Conservation (phyloP, 1,140 invertebrate species). For the Drosophila albomicans region DNA sequence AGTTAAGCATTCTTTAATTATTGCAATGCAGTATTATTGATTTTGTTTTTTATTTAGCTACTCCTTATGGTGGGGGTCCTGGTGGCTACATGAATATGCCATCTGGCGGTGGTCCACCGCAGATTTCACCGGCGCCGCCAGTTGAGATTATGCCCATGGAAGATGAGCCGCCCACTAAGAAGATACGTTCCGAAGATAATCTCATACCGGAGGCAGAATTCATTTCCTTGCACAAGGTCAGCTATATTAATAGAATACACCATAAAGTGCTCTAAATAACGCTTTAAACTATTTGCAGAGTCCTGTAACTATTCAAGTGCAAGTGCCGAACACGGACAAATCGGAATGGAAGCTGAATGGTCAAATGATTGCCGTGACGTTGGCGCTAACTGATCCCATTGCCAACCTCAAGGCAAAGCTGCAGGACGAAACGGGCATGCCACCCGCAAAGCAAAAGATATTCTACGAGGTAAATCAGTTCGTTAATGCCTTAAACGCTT, state of each 20-base stretch:
- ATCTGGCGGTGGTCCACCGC: constrained; percentile 54
- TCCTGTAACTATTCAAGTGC: constrained; percentile 91
- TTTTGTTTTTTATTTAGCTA: constrained; percentile 45
- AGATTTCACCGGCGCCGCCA: constrained; percentile 85
- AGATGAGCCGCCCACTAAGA: constrained; percentile 95
- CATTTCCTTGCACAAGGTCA: constrained; percentile 85
- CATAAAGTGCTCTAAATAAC: not conserved
- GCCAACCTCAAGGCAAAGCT: constrained; percentile 95
- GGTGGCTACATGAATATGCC: constrained; percentile 84
- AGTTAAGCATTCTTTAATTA: constrained; percentile 30
- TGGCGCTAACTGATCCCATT: constrained; percentile 93
- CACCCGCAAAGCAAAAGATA: constrained; percentile 98
- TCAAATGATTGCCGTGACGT: constrained; percentile 92
- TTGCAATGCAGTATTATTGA: not conserved
- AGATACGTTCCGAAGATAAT: constrained; percentile 95
- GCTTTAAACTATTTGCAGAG: constrained; percentile 78
- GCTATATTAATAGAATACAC: constrained; percentile 67
- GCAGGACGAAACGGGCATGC: constrained; percentile 95
- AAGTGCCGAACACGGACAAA: constrained; percentile 94
- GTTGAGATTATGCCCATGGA: constrained; percentile 86
- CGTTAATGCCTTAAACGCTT: not conserved
- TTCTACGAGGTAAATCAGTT: constrained; percentile 84
- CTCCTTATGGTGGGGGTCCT: constrained; percentile 83
- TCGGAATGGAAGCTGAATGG: constrained; percentile 98
- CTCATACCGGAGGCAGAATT: constrained; percentile 93